Conservation (phyloP, 2,113 vertebrate genomes). For the Theropithecus gelada region DNA sequence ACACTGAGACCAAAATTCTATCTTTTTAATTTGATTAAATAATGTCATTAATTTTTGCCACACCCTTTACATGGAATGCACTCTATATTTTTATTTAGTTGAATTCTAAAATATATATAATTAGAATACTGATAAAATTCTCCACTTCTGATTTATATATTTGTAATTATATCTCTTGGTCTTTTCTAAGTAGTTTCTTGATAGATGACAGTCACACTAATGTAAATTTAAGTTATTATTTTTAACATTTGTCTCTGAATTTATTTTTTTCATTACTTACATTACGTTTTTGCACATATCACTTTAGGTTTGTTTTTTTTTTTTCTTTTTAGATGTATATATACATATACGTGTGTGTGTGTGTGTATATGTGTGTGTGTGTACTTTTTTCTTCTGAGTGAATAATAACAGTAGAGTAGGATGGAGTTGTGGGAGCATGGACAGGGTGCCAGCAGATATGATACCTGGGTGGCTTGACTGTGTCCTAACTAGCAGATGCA, state of each 20-base stretch:
- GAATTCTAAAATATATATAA: rapidly evolving
- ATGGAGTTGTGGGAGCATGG: background rate
- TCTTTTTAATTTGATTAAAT: background rate
- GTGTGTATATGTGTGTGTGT: background rate
- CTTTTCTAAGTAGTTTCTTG: background rate
- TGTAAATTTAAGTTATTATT: background rate
- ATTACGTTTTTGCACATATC: background rate
- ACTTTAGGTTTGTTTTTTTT: background rate
- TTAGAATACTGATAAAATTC: too few species aligned
- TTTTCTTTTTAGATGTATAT: background rate
- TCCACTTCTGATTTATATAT: background rate
- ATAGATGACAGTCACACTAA: rapidly evolving
- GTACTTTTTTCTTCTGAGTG: background rate
- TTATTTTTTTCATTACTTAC: background rate
- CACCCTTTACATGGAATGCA: too few species aligned
- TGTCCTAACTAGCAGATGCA: rapidly evolving
- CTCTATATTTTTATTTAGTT: background rate
- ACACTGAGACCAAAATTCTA: background rate
- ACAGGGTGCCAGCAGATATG: rapidly evolving
- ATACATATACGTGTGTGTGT: too few species aligned
- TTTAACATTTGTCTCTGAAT: background rate
- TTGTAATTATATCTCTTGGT: too few species aligned
- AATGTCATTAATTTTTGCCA: background rate
- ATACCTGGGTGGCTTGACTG: too few species aligned
- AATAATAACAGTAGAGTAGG: background rate